Conservation (phyloP, 2,113 vertebrate genomes). For the Tychaedon coryphoeus region DNA sequence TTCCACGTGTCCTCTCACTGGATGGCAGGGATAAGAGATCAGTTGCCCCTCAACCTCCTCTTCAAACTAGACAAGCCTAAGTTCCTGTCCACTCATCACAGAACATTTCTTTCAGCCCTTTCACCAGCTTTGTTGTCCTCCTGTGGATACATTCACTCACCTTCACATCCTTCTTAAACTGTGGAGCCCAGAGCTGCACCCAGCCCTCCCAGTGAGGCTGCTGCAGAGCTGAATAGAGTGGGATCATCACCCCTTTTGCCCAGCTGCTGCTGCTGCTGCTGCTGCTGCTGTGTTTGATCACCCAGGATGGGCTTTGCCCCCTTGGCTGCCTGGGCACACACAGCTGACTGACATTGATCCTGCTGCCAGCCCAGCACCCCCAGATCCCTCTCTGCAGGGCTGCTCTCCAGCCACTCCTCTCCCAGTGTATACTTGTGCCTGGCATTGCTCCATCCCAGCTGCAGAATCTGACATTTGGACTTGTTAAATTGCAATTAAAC, state of each 20-base stretch:
- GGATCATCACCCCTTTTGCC: background rate
- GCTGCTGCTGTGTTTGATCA: background rate
- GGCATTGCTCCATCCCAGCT: background rate
- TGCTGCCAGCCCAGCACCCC: background rate
- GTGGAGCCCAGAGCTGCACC: background rate
- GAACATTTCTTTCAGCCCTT: background rate
- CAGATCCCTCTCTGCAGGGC: too few species aligned
- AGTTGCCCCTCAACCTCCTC: background rate
- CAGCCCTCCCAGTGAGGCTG: background rate
- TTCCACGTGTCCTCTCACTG: accelerated
- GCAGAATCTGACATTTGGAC: background rate
- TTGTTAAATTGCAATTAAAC: background rate
- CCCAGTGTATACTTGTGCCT: background rate
- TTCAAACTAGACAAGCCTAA: background rate
- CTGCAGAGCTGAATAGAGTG: accelerated
- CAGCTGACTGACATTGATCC: background rate
- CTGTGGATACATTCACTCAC: background rate
- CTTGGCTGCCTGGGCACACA: background rate
- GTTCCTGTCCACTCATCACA: background rate
- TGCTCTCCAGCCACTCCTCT: background rate
- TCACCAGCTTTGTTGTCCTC: background rate
- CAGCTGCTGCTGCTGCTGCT: background rate
- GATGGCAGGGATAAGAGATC: background rate
- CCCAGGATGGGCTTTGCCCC: background rate
- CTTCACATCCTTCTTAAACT: background rate